Conservation (phyloP, 2,797 vertebrate species). For the Phalloptychus januarius region DNA sequence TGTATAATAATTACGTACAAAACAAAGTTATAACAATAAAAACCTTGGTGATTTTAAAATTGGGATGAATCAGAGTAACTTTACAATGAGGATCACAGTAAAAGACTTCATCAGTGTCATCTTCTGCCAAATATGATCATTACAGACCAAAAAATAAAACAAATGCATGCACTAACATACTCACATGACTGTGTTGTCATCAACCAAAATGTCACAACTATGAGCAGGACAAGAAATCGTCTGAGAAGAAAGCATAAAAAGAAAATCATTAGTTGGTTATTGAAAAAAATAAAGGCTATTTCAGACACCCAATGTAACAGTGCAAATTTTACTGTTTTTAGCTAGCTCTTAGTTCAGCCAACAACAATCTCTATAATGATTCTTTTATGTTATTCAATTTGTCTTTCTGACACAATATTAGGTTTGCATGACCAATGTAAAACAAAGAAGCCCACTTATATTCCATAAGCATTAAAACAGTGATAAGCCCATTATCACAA, state of each 20-base stretch:
- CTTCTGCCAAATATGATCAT: not conserved
- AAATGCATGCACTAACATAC: slow-evolving; percentile 77
- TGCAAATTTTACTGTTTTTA: not conserved
- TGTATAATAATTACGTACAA: not conserved
- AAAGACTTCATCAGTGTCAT: not conserved
- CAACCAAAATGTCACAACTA: slow-evolving; percentile 99
- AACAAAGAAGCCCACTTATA: not conserved
- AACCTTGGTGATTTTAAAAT: not conserved
- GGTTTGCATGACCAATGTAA: not conserved
- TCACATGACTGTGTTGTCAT: slow-evolving; percentile 99
- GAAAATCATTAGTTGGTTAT: slow-evolving; percentile 26
- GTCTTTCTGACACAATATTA: not conserved
- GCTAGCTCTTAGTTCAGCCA: not conserved
- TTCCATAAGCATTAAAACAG: not conserved
- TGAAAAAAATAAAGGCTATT: not conserved
- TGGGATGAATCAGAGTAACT: not conserved
- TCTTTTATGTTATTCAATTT: not conserved
- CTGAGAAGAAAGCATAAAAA: slow-evolving; percentile 75
- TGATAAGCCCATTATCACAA: too few species aligned
- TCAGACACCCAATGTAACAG: slow-evolving; percentile 1
- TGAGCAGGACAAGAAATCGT: slow-evolving; percentile 99
- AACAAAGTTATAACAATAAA: not conserved
- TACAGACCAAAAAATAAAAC: slow-evolving; percentile 18
- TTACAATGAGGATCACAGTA: not conserved
- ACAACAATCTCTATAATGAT: not conserved